A percentile compares a stretch with the other conserved stretches of the same genome.
Conservation (phyloP, 2,113 vertebrate species). For the Coturnix japonica region DNA sequence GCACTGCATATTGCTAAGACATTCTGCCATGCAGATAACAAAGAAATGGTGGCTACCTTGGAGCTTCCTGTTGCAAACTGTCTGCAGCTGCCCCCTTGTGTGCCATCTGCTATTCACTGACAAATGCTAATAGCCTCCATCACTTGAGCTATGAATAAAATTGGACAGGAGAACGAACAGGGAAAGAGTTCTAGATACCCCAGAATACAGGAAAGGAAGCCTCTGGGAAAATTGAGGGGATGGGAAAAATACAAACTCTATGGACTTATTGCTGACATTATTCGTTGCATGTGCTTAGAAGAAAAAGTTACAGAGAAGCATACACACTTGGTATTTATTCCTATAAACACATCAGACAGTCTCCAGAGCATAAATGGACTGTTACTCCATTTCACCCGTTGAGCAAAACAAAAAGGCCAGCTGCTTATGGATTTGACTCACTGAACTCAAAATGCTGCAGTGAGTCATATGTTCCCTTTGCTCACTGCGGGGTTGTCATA, state of each 20-base stretch:
- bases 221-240: background rate
- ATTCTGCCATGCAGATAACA: background rate
- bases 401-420: conserved; percentile 1
- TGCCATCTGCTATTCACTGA: background rate
- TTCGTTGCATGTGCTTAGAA: background rate
- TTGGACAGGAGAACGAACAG: background rate
- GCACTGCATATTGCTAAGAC: background rate
- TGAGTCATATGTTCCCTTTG: background rate
- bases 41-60: background rate
- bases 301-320: background rate
- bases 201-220: background rate
- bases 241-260: background rate
- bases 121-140: background rate
- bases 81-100: background rate
- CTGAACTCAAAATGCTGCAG: background rate
- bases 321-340: background rate
- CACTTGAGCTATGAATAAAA: background rate
- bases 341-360: background rate
- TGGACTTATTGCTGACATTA: background rate
- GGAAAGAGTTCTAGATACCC: background rate
- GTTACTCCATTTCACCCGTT: background rate
- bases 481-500: background rate
- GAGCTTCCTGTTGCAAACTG: background rate
- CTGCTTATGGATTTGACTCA: background rate
- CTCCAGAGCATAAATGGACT: background rate